phyloP scores from a whole-genome alignment of 2,797 vertebrate species.

The Dendrocincla tyrannina region DNA sequence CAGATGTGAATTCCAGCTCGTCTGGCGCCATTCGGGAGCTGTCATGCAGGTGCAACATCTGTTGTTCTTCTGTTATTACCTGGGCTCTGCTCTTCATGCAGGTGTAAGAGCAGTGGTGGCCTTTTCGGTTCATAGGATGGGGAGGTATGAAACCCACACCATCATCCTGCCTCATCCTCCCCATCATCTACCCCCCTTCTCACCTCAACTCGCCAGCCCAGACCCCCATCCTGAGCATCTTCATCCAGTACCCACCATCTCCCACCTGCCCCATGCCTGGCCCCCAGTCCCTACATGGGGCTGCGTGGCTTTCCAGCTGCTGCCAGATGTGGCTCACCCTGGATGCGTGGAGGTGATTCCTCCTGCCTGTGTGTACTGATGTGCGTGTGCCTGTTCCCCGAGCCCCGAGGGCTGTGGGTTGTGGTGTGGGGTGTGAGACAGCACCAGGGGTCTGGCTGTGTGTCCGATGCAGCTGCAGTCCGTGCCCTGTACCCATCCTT shows the following conservation, averaged over 20 bases:
- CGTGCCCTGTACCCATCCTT: not conserved
- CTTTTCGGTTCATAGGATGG: not conserved
- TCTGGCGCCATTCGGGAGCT: not conserved
- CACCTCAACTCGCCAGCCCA: not conserved
- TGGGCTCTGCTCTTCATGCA: conserved; percentile 21
- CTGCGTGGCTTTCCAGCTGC: not conserved
- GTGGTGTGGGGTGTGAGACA: not conserved
- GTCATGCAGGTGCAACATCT: conserved; percentile 58
- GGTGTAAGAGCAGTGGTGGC: not conserved
- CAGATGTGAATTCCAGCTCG: conserved; percentile 43
- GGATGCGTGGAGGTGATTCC: not conserved
- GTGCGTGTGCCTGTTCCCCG: not conserved
- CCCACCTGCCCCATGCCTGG: not conserved
- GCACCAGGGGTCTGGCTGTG: not conserved
- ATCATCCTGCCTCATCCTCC: not conserved
- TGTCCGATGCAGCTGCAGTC: not conserved
- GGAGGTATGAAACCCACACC: not conserved
- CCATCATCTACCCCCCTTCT: not conserved
- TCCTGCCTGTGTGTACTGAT: not conserved
- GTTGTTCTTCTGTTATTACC: conserved; percentile 22
- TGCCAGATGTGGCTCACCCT: not conserved
- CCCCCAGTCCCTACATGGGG: fast-evolving
- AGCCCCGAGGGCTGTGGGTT: fast-evolving
- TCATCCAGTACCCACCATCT: not conserved
- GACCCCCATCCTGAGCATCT: not conserved